A percentile compares a stretch with the other conserved stretches of the same genome.
Conservation (phyloP, 2,113 vertebrate species). For the Ameiurus melas region DNA sequence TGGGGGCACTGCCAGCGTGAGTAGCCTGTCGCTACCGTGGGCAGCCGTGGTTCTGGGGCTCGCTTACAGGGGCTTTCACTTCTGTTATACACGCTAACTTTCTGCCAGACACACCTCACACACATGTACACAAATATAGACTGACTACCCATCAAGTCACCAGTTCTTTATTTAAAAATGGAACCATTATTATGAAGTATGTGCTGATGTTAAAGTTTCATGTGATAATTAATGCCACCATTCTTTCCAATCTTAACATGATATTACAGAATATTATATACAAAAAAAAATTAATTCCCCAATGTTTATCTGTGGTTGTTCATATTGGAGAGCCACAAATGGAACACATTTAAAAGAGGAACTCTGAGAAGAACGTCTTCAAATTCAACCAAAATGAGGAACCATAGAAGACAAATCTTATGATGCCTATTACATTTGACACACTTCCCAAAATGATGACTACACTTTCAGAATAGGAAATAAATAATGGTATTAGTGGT, state of each 20-base stretch:
- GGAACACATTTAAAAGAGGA: neutral
- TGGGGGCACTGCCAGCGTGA: conserved; percentile 98
- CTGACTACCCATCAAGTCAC: conserved; percentile 30
- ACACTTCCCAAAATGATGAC: neutral
- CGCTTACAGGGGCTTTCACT: conserved; percentile 65
- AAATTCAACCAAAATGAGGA: neutral
- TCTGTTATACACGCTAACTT: conserved; percentile 41
- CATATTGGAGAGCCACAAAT: neutral
- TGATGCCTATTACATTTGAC: neutral
- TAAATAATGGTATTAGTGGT: too few species aligned
- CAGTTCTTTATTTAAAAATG: neutral
- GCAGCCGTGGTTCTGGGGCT: conserved; percentile 55
- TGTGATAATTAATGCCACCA: neutral
- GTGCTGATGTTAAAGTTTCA: neutral
- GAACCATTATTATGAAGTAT: too few species aligned
- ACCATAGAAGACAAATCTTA: neutral
- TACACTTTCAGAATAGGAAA: neutral
- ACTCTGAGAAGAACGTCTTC: neutral
- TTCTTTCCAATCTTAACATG: neutral
- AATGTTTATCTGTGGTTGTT: neutral
- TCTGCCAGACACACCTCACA: conserved; percentile 14
- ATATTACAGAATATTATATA: neutral
- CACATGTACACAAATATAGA: neutral
- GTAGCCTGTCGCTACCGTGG: conserved; percentile 69
- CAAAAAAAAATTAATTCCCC: neutral